phyloP scores from a whole-genome alignment of 1,140 invertebrate species.

The Zaprionus ghesquierei region DNA sequence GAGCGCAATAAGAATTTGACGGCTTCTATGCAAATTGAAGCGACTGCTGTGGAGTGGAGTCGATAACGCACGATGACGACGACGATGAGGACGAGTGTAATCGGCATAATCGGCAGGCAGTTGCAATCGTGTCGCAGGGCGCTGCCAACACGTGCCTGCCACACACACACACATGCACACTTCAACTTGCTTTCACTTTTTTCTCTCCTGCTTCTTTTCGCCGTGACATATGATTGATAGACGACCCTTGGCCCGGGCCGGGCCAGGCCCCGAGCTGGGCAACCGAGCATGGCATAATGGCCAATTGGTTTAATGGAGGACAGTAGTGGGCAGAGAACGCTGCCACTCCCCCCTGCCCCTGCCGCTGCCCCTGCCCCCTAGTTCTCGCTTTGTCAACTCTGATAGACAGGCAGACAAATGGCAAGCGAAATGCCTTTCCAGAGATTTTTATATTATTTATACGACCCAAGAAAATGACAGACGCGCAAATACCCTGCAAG shows the following conservation, averaged over 20 bases:
- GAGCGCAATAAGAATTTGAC: constrained; percentile 16
- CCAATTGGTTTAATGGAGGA: constrained; percentile 39
- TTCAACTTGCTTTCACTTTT: neutral
- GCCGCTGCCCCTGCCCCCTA: neutral
- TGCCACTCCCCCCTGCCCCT: neutral
- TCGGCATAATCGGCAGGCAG: neutral
- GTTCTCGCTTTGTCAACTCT: constrained; percentile 22
- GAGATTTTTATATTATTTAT: constrained; percentile 33
- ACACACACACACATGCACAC: neutral
- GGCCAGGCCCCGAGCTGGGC: neutral
- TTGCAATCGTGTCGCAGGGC: neutral
- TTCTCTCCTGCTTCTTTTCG: neutral
- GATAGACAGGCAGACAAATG: constrained; percentile 42
- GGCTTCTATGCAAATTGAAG: constrained; percentile 27
- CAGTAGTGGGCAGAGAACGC: neutral
- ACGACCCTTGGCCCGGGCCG: constrained; percentile 12
- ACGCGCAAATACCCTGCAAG: neutral
- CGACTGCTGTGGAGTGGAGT: neutral
- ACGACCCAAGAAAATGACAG: neutral
- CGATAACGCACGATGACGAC: neutral
- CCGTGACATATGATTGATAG: constrained; percentile 44
- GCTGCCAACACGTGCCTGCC: constrained; percentile 13
- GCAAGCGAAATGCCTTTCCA: constrained; percentile 26
- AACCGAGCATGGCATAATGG: constrained; percentile 38
- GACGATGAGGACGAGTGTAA: neutral